Evolutionary conservation across 2,888 invertebrate species (phyloP), one percentile per base, ranked within the genome.

Genomic region (Pimpla rufipes): DNA sequence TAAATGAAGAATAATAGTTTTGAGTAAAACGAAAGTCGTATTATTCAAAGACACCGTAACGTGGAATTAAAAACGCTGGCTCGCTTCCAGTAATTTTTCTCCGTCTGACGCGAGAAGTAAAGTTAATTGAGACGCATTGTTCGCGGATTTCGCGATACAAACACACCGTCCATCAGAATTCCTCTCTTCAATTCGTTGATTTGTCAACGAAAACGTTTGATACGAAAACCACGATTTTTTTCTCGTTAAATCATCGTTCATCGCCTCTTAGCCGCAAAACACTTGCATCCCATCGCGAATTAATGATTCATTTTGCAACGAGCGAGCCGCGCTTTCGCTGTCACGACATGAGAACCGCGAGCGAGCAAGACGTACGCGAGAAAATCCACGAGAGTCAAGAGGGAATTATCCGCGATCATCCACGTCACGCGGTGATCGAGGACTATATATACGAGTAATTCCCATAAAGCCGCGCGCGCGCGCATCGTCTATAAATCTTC

Each of bases 401-500:
- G 55, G 50, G 77, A 83, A 77, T 80, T 68, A 80, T 67, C 73
- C 40, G 73, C 45, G 76, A 73, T 83, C 67, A 83, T 83, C 71
- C 83, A 68, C 77, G 83, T 83, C 83, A 62, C 62, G 66, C 62
- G 35, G 74, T 80, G 77, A 83, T 80, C 79, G 77, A 80, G 68
- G 77, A 80, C 80, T 80, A 74, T 80, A 83, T 76, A 29, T 52
- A 47, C 29, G 5, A 3, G 29, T 29, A 5, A 3, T 71, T 45
- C 50, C 21, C 23, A 55, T 50, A 74, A 55, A 59, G 47, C 45
- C 11, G 29, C 29, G 29, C 29, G 29, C 29, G 29, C 29, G n/a
- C n/a, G 21, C 37, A 18, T 59, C 68, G 55, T 80, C 83, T 77
- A 83, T 83, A 83, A 83, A 80, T 83, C 83, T 80, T 79, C 67